phyloP scores from a whole-genome alignment of 2,113 vertebrate genomes.

The Ictidomys tridecemlineatus region DNA sequence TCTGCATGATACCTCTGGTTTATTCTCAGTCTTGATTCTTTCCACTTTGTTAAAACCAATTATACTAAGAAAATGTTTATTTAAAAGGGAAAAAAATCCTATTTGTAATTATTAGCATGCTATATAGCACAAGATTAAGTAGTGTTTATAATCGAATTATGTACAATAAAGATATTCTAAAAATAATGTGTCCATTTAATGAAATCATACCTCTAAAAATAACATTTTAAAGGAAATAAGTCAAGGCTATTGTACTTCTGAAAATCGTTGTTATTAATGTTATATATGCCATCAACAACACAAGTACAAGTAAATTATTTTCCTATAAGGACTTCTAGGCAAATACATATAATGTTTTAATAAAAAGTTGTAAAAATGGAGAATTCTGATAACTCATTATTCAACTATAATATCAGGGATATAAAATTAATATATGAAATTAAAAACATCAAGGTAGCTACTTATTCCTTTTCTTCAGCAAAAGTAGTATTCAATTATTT shows the following conservation, averaged over 20 bases:
- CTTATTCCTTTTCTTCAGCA: slow-evolving; percentile 22
- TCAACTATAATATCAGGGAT: background rate
- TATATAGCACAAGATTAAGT: background rate
- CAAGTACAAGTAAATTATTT: slow-evolving; percentile 46
- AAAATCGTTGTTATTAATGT: background rate
- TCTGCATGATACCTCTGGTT: slow-evolving; percentile 60
- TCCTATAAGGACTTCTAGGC: slow-evolving; percentile 19
- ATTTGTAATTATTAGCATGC: slow-evolving; percentile 41
- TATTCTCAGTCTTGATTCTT: slow-evolving; percentile 63
- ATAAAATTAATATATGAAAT: slow-evolving; percentile 31
- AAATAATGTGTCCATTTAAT: background rate
- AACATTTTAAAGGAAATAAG: slow-evolving; percentile 36
- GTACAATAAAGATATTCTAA: slow-evolving; percentile 7
- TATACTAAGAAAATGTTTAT: slow-evolving; percentile 66
- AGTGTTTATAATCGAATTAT: slow-evolving; percentile 49
- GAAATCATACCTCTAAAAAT: background rate
- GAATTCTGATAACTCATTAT: slow-evolving; percentile 47
- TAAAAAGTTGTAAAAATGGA: background rate
- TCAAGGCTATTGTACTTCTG: slow-evolving; percentile 21
- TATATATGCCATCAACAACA: background rate
- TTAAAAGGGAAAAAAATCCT: slow-evolving; percentile 5
- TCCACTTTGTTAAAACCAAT: slow-evolving; percentile 56
- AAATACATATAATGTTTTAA: background rate
- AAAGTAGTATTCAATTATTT: slow-evolving; percentile 56
- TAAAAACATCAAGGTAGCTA: slow-evolving; percentile 1